phyloP scores from a whole-genome alignment of 2,888 invertebrate species.

The Cinara cedri region DNA sequence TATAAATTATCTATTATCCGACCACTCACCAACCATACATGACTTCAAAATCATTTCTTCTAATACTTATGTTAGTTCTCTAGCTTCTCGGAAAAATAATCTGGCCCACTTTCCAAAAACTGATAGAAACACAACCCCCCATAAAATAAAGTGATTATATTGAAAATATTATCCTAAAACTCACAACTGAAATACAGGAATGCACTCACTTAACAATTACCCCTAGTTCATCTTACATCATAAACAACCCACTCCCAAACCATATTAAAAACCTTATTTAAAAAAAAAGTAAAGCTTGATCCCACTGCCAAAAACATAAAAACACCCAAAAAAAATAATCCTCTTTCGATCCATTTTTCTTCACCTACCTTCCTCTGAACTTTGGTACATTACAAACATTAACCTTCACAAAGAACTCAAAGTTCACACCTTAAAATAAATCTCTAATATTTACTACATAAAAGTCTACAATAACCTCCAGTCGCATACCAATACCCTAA shows the following conservation, averaged over 20 bases:
- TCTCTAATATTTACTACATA: too few relatives aligned
- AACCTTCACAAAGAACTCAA: too few relatives aligned
- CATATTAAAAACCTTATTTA: neutral
- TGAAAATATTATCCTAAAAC: neutral
- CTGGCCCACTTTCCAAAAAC: neutral
- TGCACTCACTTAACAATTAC: neutral
- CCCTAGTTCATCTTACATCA: neutral
- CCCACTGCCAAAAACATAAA: too few relatives aligned
- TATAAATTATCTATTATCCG: too few relatives aligned
- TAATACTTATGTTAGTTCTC: neutral
- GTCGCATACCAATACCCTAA: too few relatives aligned
- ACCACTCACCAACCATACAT: conserved; percentile 6
- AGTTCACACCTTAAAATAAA: too few relatives aligned
- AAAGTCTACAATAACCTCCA: too few relatives aligned
- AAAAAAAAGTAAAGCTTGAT: too few relatives aligned
- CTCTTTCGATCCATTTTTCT: too few relatives aligned
- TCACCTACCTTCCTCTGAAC: too few relatives aligned
- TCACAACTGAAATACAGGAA: neutral
- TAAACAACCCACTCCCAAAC: neutral
- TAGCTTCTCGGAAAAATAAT: neutral
- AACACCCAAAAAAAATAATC: too few relatives aligned
- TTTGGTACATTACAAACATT: too few relatives aligned
- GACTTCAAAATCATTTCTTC: neutral
- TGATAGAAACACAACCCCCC: neutral
- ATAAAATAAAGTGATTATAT: conserved; percentile 13